Percentiles rank a stretch among this genome's conserved stretches.
Conservation (phyloP, 2,888 invertebrate species). For the Mamestra brassicae region DNA sequence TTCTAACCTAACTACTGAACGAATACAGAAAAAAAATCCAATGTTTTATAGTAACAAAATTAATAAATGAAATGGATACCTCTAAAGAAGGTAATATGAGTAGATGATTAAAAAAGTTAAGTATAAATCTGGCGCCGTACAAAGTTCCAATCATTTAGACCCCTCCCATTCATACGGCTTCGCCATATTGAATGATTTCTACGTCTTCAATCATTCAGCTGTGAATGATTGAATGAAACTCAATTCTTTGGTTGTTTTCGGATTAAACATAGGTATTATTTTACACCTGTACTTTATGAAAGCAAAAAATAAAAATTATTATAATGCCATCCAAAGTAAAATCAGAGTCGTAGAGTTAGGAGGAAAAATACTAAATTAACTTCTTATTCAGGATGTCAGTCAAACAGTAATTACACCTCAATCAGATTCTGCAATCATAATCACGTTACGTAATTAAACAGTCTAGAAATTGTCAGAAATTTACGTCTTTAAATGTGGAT, state of each 20-base stretch:
- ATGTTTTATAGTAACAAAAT: neutral
- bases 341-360: neutral
- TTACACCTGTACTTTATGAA: conserved; percentile 2
- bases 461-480: no score
- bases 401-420: neutral
- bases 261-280: conserved; percentile 14
- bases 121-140: conserved; percentile 57
- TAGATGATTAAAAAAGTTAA: conserved; percentile 44
- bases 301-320: neutral
- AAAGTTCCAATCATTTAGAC: conserved; percentile 62
- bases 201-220: conserved; percentile 61
- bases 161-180: conserved; percentile 65
- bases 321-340: neutral
- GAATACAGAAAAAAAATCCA: neutral
- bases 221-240: conserved; percentile 43
- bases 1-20: neutral
- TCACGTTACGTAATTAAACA: neutral
- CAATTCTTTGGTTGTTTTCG: conserved; percentile 27
- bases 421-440: neutral
- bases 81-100: conserved; percentile 42
- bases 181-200: conserved; percentile 64
- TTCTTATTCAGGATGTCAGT: neutral
- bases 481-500: neutral
- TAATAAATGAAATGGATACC: conserved; percentile 27
- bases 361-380: no score